phyloP scores from a whole-genome alignment of 2,113 vertebrate species.

The Mormyrus iriodes region DNA sequence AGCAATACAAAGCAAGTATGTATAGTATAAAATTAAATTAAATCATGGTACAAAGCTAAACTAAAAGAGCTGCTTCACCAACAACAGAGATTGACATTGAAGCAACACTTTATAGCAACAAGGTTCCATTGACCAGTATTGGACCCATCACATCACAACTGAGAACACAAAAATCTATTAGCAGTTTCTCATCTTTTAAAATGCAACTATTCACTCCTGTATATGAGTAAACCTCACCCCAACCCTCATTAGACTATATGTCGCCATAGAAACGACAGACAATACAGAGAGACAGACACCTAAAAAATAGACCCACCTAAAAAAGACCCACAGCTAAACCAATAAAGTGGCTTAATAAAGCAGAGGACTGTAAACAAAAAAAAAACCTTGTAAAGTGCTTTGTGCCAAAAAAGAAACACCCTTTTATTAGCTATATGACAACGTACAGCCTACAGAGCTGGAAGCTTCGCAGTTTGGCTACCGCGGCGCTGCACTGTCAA shows the following conservation, averaged over 20 bases:
- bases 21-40: slow-evolving; percentile 31
- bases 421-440: background rate
- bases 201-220: background rate
- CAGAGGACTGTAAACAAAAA: background rate
- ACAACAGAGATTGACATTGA: slow-evolving; percentile 91
- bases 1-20: slow-evolving; percentile 41
- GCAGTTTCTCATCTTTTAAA: slow-evolving; percentile 94
- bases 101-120: slow-evolving; percentile 96
- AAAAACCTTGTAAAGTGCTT: background rate
- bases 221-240: background rate
- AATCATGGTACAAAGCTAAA: slow-evolving; percentile 60
- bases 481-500: background rate
- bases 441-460: background rate
- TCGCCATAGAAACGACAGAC: background rate
- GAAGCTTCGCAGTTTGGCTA: slow-evolving; percentile 2
- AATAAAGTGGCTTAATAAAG: background rate
- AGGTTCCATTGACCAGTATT: slow-evolving; percentile 91
- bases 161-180: slow-evolving; percentile 99
- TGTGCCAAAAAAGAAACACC: background rate
- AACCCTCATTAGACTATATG: background rate
- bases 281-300: background rate
- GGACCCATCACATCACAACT: slow-evolving; percentile 95
- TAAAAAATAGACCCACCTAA: background rate
- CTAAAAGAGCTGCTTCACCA: slow-evolving; percentile 90
- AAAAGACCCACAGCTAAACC: background rate